Conservation (phyloP, 2,888 invertebrate species). For the Globia sparganii region DNA sequence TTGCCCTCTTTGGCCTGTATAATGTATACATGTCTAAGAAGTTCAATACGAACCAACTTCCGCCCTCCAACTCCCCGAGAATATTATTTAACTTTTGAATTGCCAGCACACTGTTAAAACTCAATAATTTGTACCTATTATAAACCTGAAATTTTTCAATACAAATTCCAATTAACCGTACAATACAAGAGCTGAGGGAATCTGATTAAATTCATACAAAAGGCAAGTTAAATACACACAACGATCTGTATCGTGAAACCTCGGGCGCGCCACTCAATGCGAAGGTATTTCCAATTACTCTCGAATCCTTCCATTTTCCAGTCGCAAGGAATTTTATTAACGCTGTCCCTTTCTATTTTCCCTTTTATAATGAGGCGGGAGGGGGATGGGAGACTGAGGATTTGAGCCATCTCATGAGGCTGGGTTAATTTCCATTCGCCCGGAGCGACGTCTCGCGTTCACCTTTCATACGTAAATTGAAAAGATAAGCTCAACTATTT, state of each 20-base stretch:
- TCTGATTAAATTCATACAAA: constrained; percentile 88
- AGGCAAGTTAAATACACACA: constrained; percentile 82
- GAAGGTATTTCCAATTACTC: constrained; percentile 90
- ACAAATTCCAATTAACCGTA: constrained; percentile 83
- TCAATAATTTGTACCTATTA: constrained; percentile 42
- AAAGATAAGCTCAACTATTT: constrained; percentile 82
- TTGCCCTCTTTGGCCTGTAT: background rate
- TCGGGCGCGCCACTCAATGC: constrained; percentile 85
- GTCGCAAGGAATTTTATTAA: constrained; percentile 84
- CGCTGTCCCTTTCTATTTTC: constrained; percentile 76
- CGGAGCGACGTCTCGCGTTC: constrained; percentile 79
- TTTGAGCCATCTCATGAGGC: constrained; percentile 82
- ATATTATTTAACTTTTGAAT: constrained; percentile 31
- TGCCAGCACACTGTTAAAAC: constrained; percentile 33
- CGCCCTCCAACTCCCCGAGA: background rate
- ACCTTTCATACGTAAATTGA: constrained; percentile 86
- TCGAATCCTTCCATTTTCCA: constrained; percentile 89
- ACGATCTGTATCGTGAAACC: constrained; percentile 83
- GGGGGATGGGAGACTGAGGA: constrained; percentile 73
- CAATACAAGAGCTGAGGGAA: constrained; percentile 74
- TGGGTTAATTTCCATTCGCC: constrained; percentile 88
- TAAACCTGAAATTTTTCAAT: constrained; percentile 65
- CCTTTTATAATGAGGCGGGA: constrained; percentile 70
- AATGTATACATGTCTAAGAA: constrained; percentile 13
- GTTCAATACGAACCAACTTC: constrained; percentile 17